Conservation (phyloP, 2,113 vertebrate genomes). For the Mesocricetus auratus region DNA sequence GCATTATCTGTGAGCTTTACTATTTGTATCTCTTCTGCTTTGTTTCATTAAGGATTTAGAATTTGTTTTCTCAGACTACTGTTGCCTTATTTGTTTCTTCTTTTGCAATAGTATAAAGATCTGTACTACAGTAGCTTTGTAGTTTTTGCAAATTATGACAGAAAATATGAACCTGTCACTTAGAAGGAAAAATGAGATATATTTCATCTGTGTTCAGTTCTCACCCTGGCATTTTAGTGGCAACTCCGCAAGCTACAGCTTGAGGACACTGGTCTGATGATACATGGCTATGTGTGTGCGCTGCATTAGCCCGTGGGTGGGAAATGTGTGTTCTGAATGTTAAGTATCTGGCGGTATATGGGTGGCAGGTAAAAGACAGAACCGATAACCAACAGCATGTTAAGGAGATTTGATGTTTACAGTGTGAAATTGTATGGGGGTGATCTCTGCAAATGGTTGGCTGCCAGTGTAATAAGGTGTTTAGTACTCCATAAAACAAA, state of each 20-base stretch:
- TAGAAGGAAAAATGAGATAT: constrained; percentile 88
- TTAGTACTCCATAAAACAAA: constrained; percentile 55
- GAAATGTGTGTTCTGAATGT: constrained; percentile 91
- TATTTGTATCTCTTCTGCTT: constrained; percentile 65
- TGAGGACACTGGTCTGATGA: constrained; percentile 91
- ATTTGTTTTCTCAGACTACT: constrained; percentile 70
- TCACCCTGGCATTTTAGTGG: constrained; percentile 89
- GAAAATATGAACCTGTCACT: constrained; percentile 86
- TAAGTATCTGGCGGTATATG: constrained; percentile 87
- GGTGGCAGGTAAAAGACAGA: constrained; percentile 90
- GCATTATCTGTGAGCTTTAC: constrained; percentile 30
- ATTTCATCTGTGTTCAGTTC: constrained; percentile 88
- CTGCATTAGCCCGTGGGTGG: constrained; percentile 90
- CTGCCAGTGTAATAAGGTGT: constrained; percentile 68
- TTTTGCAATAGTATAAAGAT: constrained; percentile 74
- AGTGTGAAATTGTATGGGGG: constrained; percentile 74
- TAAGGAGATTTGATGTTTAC: constrained; percentile 85
- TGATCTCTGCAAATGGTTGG: constrained; percentile 75
- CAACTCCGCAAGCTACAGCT: constrained; percentile 89
- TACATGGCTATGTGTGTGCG: constrained; percentile 89
- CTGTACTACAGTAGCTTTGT: constrained; percentile 72
- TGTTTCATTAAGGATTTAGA: constrained; percentile 55
- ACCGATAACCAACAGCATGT: constrained; percentile 87
- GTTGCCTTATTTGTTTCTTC: constrained; percentile 61
- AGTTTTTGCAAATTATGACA: constrained; percentile 82